Conservation (phyloP, 2,113 vertebrate species). For the Hippocampus guttulatus region DNA sequence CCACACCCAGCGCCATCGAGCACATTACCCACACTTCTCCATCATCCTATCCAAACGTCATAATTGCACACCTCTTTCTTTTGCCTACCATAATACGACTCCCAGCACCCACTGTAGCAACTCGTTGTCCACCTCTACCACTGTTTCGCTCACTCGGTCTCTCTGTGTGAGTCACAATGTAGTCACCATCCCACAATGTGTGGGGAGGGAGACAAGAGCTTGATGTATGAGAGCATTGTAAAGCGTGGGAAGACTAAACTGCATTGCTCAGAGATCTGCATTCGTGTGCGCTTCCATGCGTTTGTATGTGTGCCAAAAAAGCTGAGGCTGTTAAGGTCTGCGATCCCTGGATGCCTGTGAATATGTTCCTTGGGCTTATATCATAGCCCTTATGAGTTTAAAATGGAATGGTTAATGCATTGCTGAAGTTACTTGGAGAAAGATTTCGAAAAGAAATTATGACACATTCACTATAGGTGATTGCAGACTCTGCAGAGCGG, state of each 20-base stretch:
- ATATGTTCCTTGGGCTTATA: slow-evolving; percentile 44
- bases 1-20: background rate
- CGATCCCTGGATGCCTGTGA: slow-evolving; percentile 45
- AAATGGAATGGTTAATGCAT: slow-evolving; percentile 37
- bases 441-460: slow-evolving; percentile 37
- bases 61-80: slow-evolving; percentile 19
- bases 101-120: slow-evolving; percentile 22
- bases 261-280: slow-evolving; percentile 51
- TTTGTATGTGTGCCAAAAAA: slow-evolving; percentile 33
- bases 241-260: slow-evolving; percentile 64
- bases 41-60: slow-evolving; percentile 2
- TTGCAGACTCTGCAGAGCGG: slow-evolving; percentile 21
- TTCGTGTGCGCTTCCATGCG: slow-evolving; percentile 19
- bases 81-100: slow-evolving; percentile 27
- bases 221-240: slow-evolving; percentile 65
- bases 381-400: slow-evolving; percentile 23
- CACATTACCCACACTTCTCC: slow-evolving; percentile 1
- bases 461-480: slow-evolving; percentile 40
- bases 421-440: slow-evolving; percentile 39
- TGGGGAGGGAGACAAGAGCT: slow-evolving; percentile 64
- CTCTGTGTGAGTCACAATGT: slow-evolving; percentile 68
- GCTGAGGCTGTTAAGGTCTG: slow-evolving; percentile 36
- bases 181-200: slow-evolving; percentile 69
- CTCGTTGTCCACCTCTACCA: slow-evolving; percentile 29
- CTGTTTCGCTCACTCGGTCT: slow-evolving; percentile 26